phyloP scores from a whole-genome alignment of 2,888 invertebrate species.

The Euclidia mi region DNA sequence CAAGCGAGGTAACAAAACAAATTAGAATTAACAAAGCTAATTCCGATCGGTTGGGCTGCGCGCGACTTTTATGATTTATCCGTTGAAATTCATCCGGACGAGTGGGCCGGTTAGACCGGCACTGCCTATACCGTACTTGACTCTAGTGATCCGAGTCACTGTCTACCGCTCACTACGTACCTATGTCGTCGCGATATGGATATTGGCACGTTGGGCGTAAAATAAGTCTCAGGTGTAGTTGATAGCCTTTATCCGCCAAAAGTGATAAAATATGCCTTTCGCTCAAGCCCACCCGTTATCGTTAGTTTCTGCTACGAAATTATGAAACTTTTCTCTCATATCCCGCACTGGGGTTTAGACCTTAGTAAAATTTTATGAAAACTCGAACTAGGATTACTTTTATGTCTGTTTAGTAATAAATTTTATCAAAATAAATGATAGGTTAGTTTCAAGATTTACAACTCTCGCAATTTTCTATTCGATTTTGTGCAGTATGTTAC shows the following conservation, averaged over 20 bases:
- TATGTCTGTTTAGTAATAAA: constrained; percentile 7
- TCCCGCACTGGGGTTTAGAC: constrained; percentile 27
- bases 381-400: no score
- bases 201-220: constrained; percentile 85
- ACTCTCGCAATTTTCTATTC: no score
- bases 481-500: no score
- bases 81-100: constrained; percentile 59
- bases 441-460: no score
- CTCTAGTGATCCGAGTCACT: constrained; percentile 8
- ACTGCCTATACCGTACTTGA: constrained; percentile 11
- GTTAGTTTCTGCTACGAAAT: constrained; percentile 72
- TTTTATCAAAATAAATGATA: constrained; percentile 13
- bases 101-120: constrained; percentile 40
- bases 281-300: constrained; percentile 69
- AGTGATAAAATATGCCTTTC: constrained; percentile 85
- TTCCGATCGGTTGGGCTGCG: constrained; percentile 59
- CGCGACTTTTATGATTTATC: constrained; percentile 77
- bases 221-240: constrained; percentile 88
- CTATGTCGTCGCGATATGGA: constrained; percentile 68
- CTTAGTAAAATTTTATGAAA: constrained; percentile 20
- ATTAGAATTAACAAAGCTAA: constrained; percentile 73
- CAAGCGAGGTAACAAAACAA: constrained; percentile 62
- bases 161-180: constrained; percentile 34
- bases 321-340: constrained; percentile 60
- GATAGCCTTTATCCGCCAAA: constrained; percentile 87